Evolutionary conservation across 2,113 vertebrate species (phyloP).

Genomic region (cattle (Bos taurus)): ARS-UCD2.0 NC_037348.1:39450501-39451000

Average conservation of each 20-base stretch:
- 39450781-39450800: background rate
- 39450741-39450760: background rate
- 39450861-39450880: background rate
- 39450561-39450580: constrained; percentile 8
- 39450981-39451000: constrained; percentile 28
- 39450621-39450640: background rate
- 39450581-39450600: background rate
- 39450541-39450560: background rate
- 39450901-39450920: background rate
- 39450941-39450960: constrained; percentile 10
- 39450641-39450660: background rate
- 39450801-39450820: background rate
- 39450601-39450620: background rate
- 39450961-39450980: constrained; percentile 7
- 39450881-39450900: background rate
- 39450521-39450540: constrained; percentile 12
- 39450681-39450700: background rate
- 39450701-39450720: background rate
- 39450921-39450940: background rate
- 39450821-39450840: background rate
- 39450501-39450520: background rate
- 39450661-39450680: background rate
- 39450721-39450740: background rate
- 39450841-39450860: background rate
- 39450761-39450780: background rate